Percentiles rank a stretch among this genome's conserved stretches.
phyloP scores from a whole-genome alignment of 2,888 invertebrate genomes.

The Tachina grossa region DNA sequence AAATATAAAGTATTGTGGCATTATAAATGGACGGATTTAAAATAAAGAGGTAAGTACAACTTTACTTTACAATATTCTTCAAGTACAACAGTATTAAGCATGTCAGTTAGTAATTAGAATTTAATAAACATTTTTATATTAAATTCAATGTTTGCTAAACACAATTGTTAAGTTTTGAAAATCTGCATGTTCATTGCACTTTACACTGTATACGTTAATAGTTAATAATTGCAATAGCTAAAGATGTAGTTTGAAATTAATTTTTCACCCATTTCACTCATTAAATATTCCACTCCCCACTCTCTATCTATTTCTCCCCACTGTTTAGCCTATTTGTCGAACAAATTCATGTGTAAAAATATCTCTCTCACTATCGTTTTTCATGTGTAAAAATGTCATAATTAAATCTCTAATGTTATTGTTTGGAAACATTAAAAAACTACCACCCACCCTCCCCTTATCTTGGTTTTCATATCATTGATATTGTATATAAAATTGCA shows the following conservation, averaged over 20 bases:
- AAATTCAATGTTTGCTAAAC: not conserved
- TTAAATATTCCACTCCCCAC: not conserved
- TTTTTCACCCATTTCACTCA: not conserved
- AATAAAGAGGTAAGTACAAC: constrained; percentile 46
- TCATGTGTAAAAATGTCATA: constrained; percentile 19
- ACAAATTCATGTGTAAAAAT: constrained; percentile 9
- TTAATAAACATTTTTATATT: not conserved
- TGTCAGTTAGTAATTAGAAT: not conserved
- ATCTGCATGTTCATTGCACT: constrained; percentile 17
- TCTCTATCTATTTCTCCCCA: not conserved
- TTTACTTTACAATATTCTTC: not conserved
- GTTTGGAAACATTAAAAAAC: not conserved
- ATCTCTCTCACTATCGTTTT: not conserved
- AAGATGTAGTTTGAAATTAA: not conserved
- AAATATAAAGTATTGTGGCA: constrained; percentile 30
- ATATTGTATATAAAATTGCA: constrained; percentile 70
- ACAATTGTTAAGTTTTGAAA: constrained; percentile 7
- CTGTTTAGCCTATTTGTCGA: not conserved
- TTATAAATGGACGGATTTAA: not conserved
- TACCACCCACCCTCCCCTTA: not conserved
- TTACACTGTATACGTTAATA: not conserved
- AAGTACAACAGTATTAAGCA: not conserved
- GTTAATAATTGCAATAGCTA: not conserved
- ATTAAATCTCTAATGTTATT: not conserved
- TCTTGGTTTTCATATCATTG: constrained; percentile 42